Evolutionary conservation across 2,888 invertebrate species (phyloP), one percentile per base, ranked within the genome.

Genomic region (Mayetiola destructor): DNA sequence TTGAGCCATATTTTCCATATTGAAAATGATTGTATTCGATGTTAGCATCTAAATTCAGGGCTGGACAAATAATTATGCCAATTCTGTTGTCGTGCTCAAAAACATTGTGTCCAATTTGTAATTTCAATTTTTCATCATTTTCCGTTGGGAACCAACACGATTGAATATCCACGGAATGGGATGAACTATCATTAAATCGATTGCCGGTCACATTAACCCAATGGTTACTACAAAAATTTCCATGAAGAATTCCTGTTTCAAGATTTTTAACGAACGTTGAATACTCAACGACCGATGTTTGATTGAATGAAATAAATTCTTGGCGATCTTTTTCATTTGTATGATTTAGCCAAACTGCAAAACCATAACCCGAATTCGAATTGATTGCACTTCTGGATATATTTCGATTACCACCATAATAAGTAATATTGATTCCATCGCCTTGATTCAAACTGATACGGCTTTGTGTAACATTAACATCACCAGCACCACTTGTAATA

Each of bases 361-460:
- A 70, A 2, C 95, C 95, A 64, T 88, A 86, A 9, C 94, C 91
- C 61, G 80, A 78, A 71, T 99, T 99, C 1, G 88, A 86, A 56
- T 85, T 86, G 23, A 99, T 74, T 27, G 82, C 84, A 48, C 90
- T 87, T 63, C 83, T 78, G 12, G 96, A 95, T 59, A 99, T 79
- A 66, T 97, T 94, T 61, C 92, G 79, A 64, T 86, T 87, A 1
- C 99, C 99, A 0, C 99, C 97, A 3, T 89, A 87, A 60, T 91
- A 91, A 0, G 95, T 94, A 12, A 99, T 84, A 69, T 99, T 99
- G 10, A 99, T 78, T 0, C 97, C 99, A 66, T 93, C 93, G 1
- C 93, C 94, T 66, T 84, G 80, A 69, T 99, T 99, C 63, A 89
- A 86, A 18, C 87, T 85, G 62, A 99, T 85, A 64, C 84, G 78